Base-by-base conservation (phyloP, 2,113 vertebrate genomes). In the Pseudorhombus dupliciocellatus region DNA sequence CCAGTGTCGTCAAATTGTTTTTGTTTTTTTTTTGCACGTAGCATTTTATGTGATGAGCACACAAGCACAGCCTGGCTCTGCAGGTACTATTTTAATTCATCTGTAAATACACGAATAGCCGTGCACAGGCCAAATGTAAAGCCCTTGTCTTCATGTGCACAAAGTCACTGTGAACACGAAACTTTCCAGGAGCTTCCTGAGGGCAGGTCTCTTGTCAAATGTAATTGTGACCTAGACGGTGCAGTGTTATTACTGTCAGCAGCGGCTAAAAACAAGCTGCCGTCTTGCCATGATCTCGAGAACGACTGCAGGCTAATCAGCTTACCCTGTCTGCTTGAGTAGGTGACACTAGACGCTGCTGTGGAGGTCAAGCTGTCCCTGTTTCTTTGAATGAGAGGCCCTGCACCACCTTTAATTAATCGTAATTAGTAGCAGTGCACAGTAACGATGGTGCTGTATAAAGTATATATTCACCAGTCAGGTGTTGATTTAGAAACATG, bases 291-390 rank as follows among this genome's bases (percentile, higher is more conserved):
- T 76, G 83, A 85, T 88, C 87, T 87, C 72, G 78, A 71, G 77
- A 77, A 73, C 83, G 83, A 77, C 73, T 12, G 52, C 28, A 44
- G 64, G 79, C 72, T 91, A 90, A 92, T 91, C 85, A 87, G 88
- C 91, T 92, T 90, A 91, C 1, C 59, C 80, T 26, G 85, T 87
- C 90, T 90, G 80, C 82, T 79, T 48, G 37, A 77, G 80, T 71
- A 83, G 72, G 80, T 80, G 84, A 89, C 78, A 66, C 52, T 6
- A 83, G 60, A 82, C 84, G 24, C 75, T 59, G 66, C 62, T 53
- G 53, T 52, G 65, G 75, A 77, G 80, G 77, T 82, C 60, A 65
- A 26, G 30, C 81, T 67, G 60, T 73, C 68, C 80, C 54, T 9
- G 52, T 62, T 68, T 56, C 70, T 70, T 55, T 75, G 24, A 81